A percentile compares a stretch with the other conserved stretches of the same genome.
Conservation (phyloP, 2,797 vertebrate genomes). For the Anolis apletophallus region DNA sequence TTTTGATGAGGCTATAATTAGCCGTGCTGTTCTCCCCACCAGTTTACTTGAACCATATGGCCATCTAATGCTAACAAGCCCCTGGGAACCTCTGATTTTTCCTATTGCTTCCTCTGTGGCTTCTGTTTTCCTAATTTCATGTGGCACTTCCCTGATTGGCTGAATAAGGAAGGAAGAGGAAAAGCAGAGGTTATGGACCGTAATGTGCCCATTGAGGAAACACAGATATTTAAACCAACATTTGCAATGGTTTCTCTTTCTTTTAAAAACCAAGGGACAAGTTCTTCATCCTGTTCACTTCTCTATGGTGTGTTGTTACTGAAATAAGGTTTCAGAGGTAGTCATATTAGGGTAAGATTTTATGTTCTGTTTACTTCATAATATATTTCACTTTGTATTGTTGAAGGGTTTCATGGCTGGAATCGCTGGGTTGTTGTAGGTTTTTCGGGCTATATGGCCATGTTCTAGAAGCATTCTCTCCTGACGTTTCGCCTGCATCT, state of each 20-base stretch:
- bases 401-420: too few species aligned
- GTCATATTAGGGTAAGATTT: neutral
- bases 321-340: neutral
- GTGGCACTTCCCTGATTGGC: constrained; percentile 52
- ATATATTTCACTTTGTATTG: too few species aligned
- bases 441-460: too few species aligned
- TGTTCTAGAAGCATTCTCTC: too few species aligned
- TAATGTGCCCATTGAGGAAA: constrained; percentile 56
- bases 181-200: constrained; percentile 67
- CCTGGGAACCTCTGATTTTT: constrained; percentile 55
- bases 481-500: too few species aligned
- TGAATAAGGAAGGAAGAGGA: constrained; percentile 54
- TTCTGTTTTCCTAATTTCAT: constrained; percentile 70
- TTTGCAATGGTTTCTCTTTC: constrained; percentile 56
- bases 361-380: neutral
- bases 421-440: too few species aligned
- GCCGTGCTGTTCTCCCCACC: neutral
- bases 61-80: constrained; percentile 64
- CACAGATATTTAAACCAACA: constrained; percentile 44
- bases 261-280: constrained; percentile 41
- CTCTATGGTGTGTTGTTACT: constrained; percentile 55
- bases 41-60: constrained; percentile 58
- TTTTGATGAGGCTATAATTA: constrained; percentile 61
- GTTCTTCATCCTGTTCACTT: constrained; percentile 35
- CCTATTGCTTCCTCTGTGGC: constrained; percentile 64